Percentiles rank a stretch among this genome's conserved stretches.
phyloP scores from a whole-genome alignment of 2,888 invertebrate genomes.

The Acleris emargana region DNA sequence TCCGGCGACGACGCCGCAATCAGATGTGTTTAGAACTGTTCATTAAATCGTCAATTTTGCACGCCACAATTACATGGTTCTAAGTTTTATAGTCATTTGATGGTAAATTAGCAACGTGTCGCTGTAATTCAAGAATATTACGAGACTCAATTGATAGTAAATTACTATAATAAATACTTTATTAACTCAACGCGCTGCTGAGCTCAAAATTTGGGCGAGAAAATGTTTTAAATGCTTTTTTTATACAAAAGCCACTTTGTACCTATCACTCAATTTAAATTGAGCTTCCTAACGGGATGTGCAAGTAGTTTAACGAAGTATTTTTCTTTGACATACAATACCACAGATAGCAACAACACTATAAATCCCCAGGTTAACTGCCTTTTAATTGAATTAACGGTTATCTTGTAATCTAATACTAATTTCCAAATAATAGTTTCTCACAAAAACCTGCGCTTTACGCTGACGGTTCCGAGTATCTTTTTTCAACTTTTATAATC shows the following conservation, averaged over 20 bases:
- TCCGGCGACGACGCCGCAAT: constrained; percentile 2
- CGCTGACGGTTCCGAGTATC: constrained; percentile 43
- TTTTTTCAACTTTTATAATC: constrained; percentile 52
- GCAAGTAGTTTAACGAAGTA: too few species aligned
- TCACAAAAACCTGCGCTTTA: constrained; percentile 45
- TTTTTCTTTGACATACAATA: too few species aligned
- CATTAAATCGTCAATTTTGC: constrained; percentile 7
- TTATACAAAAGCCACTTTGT: too few species aligned
- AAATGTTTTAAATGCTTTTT: too few species aligned
- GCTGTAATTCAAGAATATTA: not conserved
- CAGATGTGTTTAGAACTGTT: constrained; percentile 14
- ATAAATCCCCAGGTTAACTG: too few species aligned
- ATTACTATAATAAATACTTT: not conserved
- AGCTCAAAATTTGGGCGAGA: too few species aligned
- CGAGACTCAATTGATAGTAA: not conserved
- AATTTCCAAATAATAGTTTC: constrained; percentile 29
- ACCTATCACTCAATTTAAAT: too few species aligned
- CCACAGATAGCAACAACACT: not conserved
- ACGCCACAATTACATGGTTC: not conserved
- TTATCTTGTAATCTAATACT: constrained; percentile 29
- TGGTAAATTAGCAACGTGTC: not conserved
- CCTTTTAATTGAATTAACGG: constrained; percentile 20
- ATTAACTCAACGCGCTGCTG: not conserved
- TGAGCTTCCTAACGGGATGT: too few species aligned
- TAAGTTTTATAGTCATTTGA: not conserved